phyloP scores from a whole-genome alignment of 2,888 invertebrate genomes.

The Drymonia ruficornis region DNA sequence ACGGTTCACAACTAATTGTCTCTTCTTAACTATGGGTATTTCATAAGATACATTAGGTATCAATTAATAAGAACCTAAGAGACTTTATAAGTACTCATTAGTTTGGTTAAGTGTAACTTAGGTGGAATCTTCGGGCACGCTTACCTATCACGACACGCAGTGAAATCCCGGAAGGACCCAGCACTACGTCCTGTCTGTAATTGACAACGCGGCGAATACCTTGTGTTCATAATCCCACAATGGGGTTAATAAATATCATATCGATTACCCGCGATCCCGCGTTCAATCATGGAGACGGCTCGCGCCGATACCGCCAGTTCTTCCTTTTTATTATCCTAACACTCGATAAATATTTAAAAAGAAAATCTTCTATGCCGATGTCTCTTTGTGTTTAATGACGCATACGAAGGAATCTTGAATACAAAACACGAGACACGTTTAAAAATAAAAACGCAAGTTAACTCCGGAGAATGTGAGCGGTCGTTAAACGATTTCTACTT shows the following conservation, averaged over 20 bases:
- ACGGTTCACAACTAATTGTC: no score
- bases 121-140: no score
- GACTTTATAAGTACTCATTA: no score
- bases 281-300: constrained; percentile 32
- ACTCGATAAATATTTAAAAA: constrained; percentile 35
- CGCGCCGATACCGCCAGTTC: constrained; percentile 16
- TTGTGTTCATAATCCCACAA: neutral
- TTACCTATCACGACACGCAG: no score
- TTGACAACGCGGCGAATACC: no score
- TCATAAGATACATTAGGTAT: no score
- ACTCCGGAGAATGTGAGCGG: constrained; percentile 14
- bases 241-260: constrained; percentile 35
- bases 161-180: no score
- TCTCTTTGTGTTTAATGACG: constrained; percentile 28
- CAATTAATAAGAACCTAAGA: no score
- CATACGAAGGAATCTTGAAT: constrained; percentile 24
- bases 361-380: constrained; percentile 25
- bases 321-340: constrained; percentile 21
- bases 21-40: no score
- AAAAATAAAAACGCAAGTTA: constrained; percentile 9
- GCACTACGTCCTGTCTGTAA: no score
- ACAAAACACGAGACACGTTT: constrained; percentile 13
- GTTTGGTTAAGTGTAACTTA: no score
- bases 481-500: constrained; percentile 51
- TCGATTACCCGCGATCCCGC: constrained; percentile 35